Conservation (phyloP, 53 echinoderm and acorn worm genomes). For the Mesocentrotus franciscanus region DNA sequence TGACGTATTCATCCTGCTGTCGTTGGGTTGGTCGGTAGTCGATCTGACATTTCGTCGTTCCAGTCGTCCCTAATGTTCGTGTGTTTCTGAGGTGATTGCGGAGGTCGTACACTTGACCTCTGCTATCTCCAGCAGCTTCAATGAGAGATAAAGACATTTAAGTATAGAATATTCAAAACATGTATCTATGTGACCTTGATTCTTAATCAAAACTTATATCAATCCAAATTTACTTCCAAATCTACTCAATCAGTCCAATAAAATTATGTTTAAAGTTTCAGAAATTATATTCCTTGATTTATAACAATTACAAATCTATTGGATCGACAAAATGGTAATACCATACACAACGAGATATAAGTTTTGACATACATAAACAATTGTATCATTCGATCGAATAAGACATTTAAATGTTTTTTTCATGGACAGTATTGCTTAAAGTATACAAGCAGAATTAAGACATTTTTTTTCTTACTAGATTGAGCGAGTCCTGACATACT, state of each 20-base stretch:
- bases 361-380: no score
- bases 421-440: no score
- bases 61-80: not conserved
- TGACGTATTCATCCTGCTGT: slow-evolving; percentile 47
- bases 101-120: slow-evolving; percentile 57
- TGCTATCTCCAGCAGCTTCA: slow-evolving; percentile 31
- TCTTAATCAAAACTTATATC: not conserved
- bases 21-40: slow-evolving; percentile 55
- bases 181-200: not conserved
- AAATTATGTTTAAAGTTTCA: no score
- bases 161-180: not conserved
- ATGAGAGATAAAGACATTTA: no score
- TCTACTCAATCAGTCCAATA: no score
- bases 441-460: no score
- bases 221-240: not conserved
- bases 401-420: no score
- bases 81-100: slow-evolving; percentile 20
- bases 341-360: no score
- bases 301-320: no score
- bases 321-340: no score
- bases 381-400: no score
- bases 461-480: slow-evolving; percentile 19
- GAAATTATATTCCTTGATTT: no score
- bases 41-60: slow-evolving; percentile 42
- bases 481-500: slow-evolving; percentile 47